phyloP scores from a whole-genome alignment of 2,113 vertebrate species.

The Tyto alba region DNA sequence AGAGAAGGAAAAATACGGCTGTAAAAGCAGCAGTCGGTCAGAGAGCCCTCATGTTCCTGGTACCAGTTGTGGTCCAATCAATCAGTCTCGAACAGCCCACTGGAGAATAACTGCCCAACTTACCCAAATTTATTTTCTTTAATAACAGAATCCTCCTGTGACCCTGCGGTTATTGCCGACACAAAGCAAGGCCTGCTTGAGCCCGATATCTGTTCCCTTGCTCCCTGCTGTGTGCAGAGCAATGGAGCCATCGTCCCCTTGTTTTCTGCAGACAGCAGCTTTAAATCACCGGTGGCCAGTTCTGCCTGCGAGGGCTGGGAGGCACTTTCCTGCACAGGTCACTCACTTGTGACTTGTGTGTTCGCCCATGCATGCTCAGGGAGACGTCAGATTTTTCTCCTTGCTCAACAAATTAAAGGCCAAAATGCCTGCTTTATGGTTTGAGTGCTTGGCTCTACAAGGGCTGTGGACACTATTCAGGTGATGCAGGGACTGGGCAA shows the following conservation, averaged over 20 bases:
- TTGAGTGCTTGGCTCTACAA: neutral
- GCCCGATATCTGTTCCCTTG: neutral
- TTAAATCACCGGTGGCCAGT: neutral
- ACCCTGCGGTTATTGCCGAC: neutral
- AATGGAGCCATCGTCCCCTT: neutral
- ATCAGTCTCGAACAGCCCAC: slow-evolving; percentile 34
- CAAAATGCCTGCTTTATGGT: neutral
- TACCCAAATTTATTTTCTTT: slow-evolving; percentile 63
- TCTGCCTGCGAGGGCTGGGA: neutral
- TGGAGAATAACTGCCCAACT: slow-evolving; percentile 32
- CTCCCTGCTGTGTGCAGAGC: slow-evolving; percentile 14
- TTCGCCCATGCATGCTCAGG: rapidly evolving
- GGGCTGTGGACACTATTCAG: neutral
- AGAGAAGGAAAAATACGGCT: neutral
- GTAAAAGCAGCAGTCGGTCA: slow-evolving; percentile 10
- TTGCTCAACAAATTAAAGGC: neutral
- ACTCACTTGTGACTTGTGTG: neutral
- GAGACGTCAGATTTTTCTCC: neutral
- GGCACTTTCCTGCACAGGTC: neutral
- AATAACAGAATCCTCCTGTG: slow-evolving; percentile 51
- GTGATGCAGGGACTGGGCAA: neutral
- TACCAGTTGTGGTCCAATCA: slow-evolving; percentile 43
- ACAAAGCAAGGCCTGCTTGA: neutral
- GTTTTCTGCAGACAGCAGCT: neutral
- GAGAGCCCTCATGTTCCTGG: neutral